Base-by-base conservation (phyloP, 1,140 invertebrate species). In the Ooceraea biroi region DNA sequence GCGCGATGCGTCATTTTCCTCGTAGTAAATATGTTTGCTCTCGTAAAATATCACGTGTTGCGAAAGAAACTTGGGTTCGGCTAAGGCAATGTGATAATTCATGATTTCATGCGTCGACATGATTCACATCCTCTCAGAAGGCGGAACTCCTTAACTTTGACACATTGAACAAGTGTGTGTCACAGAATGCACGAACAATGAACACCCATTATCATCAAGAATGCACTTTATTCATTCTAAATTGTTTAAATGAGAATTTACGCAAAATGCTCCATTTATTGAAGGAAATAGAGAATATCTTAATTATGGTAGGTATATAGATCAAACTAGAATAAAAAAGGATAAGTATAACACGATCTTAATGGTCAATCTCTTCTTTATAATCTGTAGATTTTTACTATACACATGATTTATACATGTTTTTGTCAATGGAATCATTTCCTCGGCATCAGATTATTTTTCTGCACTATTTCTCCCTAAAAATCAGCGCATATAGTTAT, bases 11-110 rank as follows among this genome's bases (percentile, higher is more conserved):
- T 72, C 66, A 72, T 27, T 72, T 44, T 74, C 12, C 27, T 19
- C 44, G 1, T 41, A 2, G 55, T 61, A 74, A 82, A 82, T 74
- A 82, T 74, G 55, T 82, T 82, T 74, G 57, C 60, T 61, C 30
- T 82, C 57, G 19, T 0, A 27, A 17, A 65, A 52, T 61, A 61
- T 73, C 78, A 25, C 44, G 60, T 36, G 36, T 82, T 60, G 60
- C 27, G n/a, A 27, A 41, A n/a, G n/a, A 36, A 22, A 44, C 27
- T 44, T 19, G 17, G 14, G 17, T 11, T 10, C 10, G 19, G 44
- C 12, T 46, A 30, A 12, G 3, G 0, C 30, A 11, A n/a, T n/a
- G 60, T 12, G 65, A 80, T 80, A 80, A 80, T 80, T 80, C 50
- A 71, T 12, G 65, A 71, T 80, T 80, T 80, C 8, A 2, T 55